Evolutionary conservation across 1,140 invertebrate genomes (phyloP).

Genomic region (Drosophila sp.): DNA sequence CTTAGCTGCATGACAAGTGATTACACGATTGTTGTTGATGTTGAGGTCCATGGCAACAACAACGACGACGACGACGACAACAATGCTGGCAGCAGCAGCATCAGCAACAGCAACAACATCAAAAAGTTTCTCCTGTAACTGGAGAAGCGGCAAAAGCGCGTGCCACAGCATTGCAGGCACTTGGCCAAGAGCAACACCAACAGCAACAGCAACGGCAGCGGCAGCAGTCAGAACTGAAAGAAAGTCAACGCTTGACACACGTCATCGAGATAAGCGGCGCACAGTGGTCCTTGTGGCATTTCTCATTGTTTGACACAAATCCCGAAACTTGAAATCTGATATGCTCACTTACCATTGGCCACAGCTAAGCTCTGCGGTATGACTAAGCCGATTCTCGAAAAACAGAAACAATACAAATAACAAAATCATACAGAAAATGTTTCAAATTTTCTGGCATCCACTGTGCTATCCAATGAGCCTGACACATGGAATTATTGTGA

Average conservation of each 20-base stretch:
- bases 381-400: conserved; percentile 2
- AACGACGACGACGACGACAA: conserved; percentile 9
- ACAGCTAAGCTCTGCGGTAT: neutral
- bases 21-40: conserved; percentile 63
- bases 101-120: conserved; percentile 17
- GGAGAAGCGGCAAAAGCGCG: conserved; percentile 19
- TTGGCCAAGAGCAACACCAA: conserved; percentile 1
- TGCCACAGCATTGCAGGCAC: conserved; percentile 22
- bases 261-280: conserved; percentile 43
- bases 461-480: neutral
- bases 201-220: neutral
- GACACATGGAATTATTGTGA: neutral
- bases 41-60: conserved; percentile 32
- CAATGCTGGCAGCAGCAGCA: conserved; percentile 17
- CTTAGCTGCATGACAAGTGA: conserved; percentile 72
- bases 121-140: conserved; percentile 20
- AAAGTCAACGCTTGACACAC: conserved; percentile 31
- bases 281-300: conserved; percentile 18
- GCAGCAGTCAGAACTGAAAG: neutral
- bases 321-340: conserved; percentile 9
- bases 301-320: conserved; percentile 15
- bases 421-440: neutral
- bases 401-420: neutral
- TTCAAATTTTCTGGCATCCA: neutral
- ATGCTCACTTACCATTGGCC: conserved; percentile 7